Conservation (phyloP, 2,797 vertebrate species). For the Rhodeus uyekii region DNA sequence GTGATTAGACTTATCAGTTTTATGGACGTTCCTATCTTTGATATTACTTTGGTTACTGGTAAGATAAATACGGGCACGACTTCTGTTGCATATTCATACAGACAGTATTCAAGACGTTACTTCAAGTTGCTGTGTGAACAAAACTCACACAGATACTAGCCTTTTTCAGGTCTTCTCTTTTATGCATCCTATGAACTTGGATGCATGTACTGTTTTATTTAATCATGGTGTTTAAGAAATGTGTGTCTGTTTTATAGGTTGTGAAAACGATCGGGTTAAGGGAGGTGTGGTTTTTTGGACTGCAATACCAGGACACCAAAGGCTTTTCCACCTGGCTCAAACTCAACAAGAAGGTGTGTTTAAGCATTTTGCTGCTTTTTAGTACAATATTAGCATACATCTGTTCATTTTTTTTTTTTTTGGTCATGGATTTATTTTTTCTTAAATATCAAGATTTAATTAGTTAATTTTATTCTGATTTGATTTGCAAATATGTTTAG, state of each 20-base stretch:
- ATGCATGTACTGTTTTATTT: background rate
- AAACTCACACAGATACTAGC: background rate
- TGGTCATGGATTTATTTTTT: background rate
- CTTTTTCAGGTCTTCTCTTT: background rate
- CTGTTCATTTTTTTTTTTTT: background rate
- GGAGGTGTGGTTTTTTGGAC: conserved; percentile 98
- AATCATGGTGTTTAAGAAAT: background rate
- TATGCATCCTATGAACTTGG: background rate
- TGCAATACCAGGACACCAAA: conserved; percentile 98
- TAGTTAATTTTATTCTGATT: background rate
- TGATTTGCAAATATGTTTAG: background rate
- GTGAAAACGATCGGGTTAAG: conserved; percentile 97
- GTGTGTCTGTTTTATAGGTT: conserved; percentile 76
- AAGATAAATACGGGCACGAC: background rate
- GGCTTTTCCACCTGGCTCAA: conserved; percentile 98
- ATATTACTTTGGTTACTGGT: background rate
- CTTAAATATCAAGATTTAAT: background rate
- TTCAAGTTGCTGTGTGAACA: background rate
- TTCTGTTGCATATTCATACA: background rate
- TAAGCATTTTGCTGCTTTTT: background rate
- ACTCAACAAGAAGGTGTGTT: conserved; percentile 93
- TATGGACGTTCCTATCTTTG: background rate
- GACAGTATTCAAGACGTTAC: background rate
- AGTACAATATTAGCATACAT: background rate
- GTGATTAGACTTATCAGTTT: background rate